Conservation (phyloP, 2,888 invertebrate genomes). For the Andrena marginata region DNA sequence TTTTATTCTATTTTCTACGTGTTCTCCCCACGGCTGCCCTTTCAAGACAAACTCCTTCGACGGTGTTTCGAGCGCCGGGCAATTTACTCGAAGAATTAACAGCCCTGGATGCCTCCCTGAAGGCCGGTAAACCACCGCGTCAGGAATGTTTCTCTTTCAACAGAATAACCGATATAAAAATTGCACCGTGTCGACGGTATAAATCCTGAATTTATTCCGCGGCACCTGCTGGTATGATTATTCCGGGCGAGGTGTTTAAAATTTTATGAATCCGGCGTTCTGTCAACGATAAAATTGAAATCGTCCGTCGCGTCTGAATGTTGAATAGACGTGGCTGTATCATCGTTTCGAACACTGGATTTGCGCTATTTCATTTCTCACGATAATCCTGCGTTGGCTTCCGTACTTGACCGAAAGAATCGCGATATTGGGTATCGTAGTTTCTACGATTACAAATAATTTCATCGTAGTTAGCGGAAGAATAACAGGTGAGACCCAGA, state of each 20-base stretch:
- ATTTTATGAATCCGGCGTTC: constrained; percentile 31
- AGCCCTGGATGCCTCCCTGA: constrained; percentile 53
- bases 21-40: background rate
- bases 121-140: constrained; percentile 62
- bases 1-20: constrained; percentile 30
- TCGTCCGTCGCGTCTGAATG: constrained; percentile 7
- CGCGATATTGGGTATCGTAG: no score
- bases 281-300: constrained; percentile 32
- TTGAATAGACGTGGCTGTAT: constrained; percentile 7
- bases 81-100: constrained; percentile 75
- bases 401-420: no score
- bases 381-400: background rate
- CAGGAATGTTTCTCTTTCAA: constrained; percentile 28
- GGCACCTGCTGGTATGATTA: constrained; percentile 17
- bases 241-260: constrained; percentile 28
- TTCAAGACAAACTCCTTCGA: constrained; percentile 47
- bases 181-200: constrained; percentile 30
- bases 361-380: constrained; percentile 12
- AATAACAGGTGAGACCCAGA: background rate
- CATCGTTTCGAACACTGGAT: background rate
- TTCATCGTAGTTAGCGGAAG: no score
- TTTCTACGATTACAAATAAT: no score
- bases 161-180: constrained; percentile 48
- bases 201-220: constrained; percentile 49
- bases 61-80: constrained; percentile 67